Conservation (phyloP, 2,888 invertebrate genomes). For the Drosophila incognita region DNA sequence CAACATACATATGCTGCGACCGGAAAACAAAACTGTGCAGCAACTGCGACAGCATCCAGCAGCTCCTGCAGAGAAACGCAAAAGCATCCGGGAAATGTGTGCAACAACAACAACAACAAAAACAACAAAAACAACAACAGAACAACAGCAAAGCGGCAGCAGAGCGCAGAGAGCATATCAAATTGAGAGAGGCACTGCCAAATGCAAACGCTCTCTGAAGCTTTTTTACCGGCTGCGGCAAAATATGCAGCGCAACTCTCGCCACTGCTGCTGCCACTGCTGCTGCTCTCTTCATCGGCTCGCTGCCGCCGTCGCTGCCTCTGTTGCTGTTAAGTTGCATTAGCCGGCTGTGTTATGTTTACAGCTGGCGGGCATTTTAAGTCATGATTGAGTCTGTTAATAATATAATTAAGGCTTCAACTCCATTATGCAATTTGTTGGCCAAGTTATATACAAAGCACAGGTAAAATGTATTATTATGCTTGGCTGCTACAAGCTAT, state of each 20-base stretch:
- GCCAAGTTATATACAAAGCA: neutral
- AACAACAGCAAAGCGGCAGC: slow-evolving; percentile 3
- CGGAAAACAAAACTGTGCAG: slow-evolving; percentile 63
- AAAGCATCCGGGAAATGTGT: slow-evolving; percentile 48
- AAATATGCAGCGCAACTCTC: slow-evolving; percentile 35
- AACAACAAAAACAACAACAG: neutral
- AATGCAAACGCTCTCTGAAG: slow-evolving; percentile 32
- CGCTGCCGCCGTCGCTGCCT: slow-evolving; percentile 1
- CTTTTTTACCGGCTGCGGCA: slow-evolving; percentile 41
- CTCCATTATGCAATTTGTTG: slow-evolving; percentile 3
- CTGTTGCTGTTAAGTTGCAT: slow-evolving; percentile 25
- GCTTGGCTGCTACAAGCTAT: neutral
- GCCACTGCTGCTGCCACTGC: neutral
- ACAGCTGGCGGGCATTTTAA: slow-evolving; percentile 35
- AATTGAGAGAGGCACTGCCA: slow-evolving; percentile 15
- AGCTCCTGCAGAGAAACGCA: slow-evolving; percentile 57
- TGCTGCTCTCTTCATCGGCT: neutral
- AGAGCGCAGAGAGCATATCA: slow-evolving; percentile 4
- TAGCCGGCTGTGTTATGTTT: slow-evolving; percentile 42
- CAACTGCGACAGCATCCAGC: slow-evolving; percentile 66
- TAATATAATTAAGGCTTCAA: slow-evolving; percentile 17
- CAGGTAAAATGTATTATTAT: neutral
- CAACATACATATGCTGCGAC: slow-evolving; percentile 63
- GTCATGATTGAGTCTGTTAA: slow-evolving; percentile 23
- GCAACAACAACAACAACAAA: slow-evolving; percentile 27